Evolutionary conservation across 2,797 vertebrate genomes (phyloP), one percentile per base, ranked within the genome.

Genomic region (Heterohyrax brucei): DNA sequence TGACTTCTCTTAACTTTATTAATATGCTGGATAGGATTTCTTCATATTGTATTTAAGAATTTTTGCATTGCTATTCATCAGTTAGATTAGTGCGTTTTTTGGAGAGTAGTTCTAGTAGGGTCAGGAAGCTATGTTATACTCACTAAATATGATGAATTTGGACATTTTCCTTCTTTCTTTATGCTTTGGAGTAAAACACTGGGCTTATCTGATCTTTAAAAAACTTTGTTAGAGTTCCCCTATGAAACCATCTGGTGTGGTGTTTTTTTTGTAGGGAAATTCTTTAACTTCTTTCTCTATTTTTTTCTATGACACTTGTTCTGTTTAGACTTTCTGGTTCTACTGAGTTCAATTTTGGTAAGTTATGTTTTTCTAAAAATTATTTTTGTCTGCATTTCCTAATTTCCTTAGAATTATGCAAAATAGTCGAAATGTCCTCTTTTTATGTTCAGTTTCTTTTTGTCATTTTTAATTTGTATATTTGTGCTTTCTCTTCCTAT

Each of bases 301-400:
- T 94, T 92, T 92, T 18, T 73, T 95, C 26, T 84, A 56, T 89
- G 48, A 87, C 3, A 26, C 26, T 73, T 92, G 64, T 44, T 91
- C 56, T 91, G 10, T 89, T 88, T 96, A 87, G 77, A 75, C 39
- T 89, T 94, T 95, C 68, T 95, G 50, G 94, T 93, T 94, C 87
- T 93, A 72, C 62, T 92, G 62, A 56, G 90, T 77, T 96, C 80
- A 96, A 7, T 93, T 96, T 90, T 96, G 83, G 4, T 93, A 95
- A 89, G 87, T 92, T 95, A 89, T 88, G 61, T 91, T 94, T 92
- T 44, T 91, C 44, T 76, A 61, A 95, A 95, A 85, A 75, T 53
- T 90, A 39, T 76, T 95, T 96, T 95, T 33, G 85, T 72, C 30
- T 66, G 75, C 28, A 2, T 78, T 95, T 95, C 95, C 48, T 70